Evolutionary conservation across 2,888 invertebrate species (phyloP), one percentile per base, ranked within the genome.

Genomic region (Phortica magna): DNA sequence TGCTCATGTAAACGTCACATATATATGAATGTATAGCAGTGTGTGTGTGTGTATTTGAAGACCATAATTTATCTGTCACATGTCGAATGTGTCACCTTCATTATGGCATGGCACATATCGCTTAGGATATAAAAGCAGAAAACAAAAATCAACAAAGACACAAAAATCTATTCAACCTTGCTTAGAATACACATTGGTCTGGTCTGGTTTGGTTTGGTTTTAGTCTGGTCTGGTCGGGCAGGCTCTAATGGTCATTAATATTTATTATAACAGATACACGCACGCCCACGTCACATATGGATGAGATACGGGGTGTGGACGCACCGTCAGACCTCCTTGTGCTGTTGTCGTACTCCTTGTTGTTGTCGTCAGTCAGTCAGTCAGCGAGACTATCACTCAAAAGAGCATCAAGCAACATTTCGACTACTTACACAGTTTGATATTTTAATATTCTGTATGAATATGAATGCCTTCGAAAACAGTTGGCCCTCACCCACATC

Each of bases 181-280:
- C 55, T 48, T 71, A 31, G 19, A 9, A 41, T 9, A 41, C 14
- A 43, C 41, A n/a, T 55, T 12, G 7, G 70, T 68, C 65, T 57
- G 31, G 55, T n/a, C 55, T 55, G 55, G n/a, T 55, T 31, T 31
- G 31, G 31, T 31, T 4, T 31, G 31, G 31, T 31, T 55, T 31
- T 31, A 4, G 31, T 31, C 31, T 31, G 31, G 31, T 31, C 31
- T 31, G 31, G 31, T 31, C 31, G 31, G 31, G 31, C 3, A 31
- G 31, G 43, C 48, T 59, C 74, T 57, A 87, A 85, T 84, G 82
- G 88, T 84, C 89, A 89, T 89, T 89, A 89, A 89, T 89, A 89
- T 89, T 89, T 89, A 89, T 89, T 89, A 89, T 85, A 87, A 85
- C 86, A 73, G 39, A 39, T 57, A 85, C 83, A 85, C 83, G 82